Base-by-base conservation (phyloP, 2,888 invertebrate genomes). In the Lasioglossum oenotherae region DNA sequence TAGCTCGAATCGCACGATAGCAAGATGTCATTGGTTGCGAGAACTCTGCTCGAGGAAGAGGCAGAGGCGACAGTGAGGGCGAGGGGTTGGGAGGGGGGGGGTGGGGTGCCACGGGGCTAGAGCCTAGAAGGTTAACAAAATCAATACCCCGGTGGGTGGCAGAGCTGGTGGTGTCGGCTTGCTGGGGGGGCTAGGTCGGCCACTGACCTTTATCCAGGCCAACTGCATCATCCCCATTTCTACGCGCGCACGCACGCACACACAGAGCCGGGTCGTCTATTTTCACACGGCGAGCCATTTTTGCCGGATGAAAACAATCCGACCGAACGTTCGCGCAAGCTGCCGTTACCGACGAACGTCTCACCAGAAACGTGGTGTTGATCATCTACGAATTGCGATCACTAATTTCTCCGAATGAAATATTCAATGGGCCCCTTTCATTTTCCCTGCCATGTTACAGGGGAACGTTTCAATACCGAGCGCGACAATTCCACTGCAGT, bases 161-260 rank as follows among this genome's bases (percentile, higher is more conserved):
- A 86, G 87, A 85, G 91, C 85, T 79, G 88, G 85, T 89, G 88
- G 78, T 67, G 67, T 88, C 84, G 89, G 78, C 86, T 84, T 84
- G 91, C 90, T 89, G 88, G 91, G 93, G 93, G 92, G 91, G 94
- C 93, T 94, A 94, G 94, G 94, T 94, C 93, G 94, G 94, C 92
- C 93, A 94, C 92, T 94, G 94, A 94, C 94, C 94, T 94, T 92
- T 94, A 94, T 94, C 93, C 93, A 93, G 94, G 94, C 92, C 94
- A 94, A 93, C 94, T 92, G 92, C 93, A 94, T 93, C 93, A 93
- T 94, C 93, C 93, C 92, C 93, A 87, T 94, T 93, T 92, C 88
- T 81, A 91, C 76, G 87, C 86, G 86, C 84, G 85, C 88, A 74
- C 80, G 31, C 73, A 74, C 80, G 49, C 85, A 82, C 31, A 4